Evolutionary conservation across 2,797 vertebrate species (phyloP).

Genomic region (Sebastes trivittatus): DNA sequence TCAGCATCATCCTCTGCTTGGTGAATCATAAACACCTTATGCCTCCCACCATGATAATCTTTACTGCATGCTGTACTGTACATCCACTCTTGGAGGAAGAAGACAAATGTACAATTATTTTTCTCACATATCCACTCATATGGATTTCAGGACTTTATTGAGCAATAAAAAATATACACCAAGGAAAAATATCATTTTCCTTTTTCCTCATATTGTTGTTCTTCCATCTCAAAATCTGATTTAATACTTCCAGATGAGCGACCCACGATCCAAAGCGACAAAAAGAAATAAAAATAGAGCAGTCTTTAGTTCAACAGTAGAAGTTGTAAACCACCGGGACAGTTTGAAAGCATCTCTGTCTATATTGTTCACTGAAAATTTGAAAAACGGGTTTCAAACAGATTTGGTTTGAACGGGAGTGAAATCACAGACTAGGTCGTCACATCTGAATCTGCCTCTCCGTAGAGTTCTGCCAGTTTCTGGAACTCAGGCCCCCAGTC

Average conservation of each 20-base stretch:
- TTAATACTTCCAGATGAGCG: slow-evolving; percentile 79
- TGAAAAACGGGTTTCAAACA: slow-evolving; percentile 57
- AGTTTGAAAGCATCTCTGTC: slow-evolving; percentile 78
- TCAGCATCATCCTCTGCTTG: slow-evolving; percentile 19
- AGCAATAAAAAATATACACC: slow-evolving; percentile 98
- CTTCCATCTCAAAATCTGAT: slow-evolving; percentile 82
- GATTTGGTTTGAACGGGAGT: slow-evolving; percentile 59
- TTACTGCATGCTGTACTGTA: background rate
- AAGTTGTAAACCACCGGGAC: slow-evolving; percentile 75
- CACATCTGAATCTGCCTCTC: slow-evolving; percentile 89
- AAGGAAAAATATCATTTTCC: slow-evolving; percentile 90
- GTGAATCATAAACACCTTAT: slow-evolving; percentile 31
- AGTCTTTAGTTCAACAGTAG: slow-evolving; percentile 86
- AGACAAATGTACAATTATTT: slow-evolving; percentile 69
- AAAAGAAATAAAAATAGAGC: slow-evolving; percentile 75
- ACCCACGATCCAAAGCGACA: slow-evolving; percentile 84
- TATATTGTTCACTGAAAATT: slow-evolving; percentile 62
- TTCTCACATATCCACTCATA: slow-evolving; percentile 86
- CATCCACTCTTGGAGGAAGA: slow-evolving; percentile 46
- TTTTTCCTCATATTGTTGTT: slow-evolving; percentile 81
- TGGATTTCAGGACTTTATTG: slow-evolving; percentile 92
- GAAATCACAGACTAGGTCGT: slow-evolving; percentile 85
- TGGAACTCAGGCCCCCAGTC: slow-evolving; percentile 96
- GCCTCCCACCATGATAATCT: slow-evolving; percentile 22
- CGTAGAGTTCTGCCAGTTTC: slow-evolving; percentile 95